A percentile compares a stretch with the other conserved stretches of the same genome.
phyloP scores from a whole-genome alignment of 2,888 invertebrate species.

The Trachelus iudaicus region DNA sequence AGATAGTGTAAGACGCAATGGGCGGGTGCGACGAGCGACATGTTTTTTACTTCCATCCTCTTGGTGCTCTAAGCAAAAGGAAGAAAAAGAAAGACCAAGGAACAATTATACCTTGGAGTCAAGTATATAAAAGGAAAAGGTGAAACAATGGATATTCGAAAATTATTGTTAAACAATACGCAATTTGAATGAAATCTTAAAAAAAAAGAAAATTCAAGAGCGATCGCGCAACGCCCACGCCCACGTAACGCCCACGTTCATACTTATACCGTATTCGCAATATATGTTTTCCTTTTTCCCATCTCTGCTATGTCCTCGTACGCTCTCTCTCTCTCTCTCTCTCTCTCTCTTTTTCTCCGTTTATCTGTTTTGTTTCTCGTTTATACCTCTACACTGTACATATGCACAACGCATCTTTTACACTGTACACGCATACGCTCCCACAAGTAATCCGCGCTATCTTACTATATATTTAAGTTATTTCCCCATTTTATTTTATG shows the following conservation, averaged over 20 bases:
- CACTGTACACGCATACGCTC: slow-evolving; percentile 63
- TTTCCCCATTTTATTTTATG: slow-evolving; percentile 8
- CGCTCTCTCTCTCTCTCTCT: slow-evolving; percentile 40
- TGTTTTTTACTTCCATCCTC: not conserved
- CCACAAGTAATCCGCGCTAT: slow-evolving; percentile 56
- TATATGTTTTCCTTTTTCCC: slow-evolving; percentile 47
- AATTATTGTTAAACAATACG: not conserved
- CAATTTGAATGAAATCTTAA: not conserved
- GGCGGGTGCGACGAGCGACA: not conserved
- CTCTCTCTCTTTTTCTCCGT: slow-evolving; percentile 28
- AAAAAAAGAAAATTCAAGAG: slow-evolving; percentile 8
- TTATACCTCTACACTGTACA: slow-evolving; percentile 62
- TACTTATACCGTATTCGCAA: slow-evolving; percentile 47
- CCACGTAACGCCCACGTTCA: slow-evolving; percentile 32
- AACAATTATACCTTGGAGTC: not conserved
- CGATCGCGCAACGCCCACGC: slow-evolving; percentile 8
- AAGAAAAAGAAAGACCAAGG: not conserved
- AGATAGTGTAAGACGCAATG: slow-evolving; percentile 51
- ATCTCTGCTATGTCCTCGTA: slow-evolving; percentile 29
- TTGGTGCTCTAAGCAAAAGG: slow-evolving; percentile 12
- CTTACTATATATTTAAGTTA: slow-evolving; percentile 43
- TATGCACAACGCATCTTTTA: slow-evolving; percentile 66
- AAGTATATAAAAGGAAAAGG: not conserved
- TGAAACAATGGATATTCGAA: not conserved
- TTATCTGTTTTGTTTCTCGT: slow-evolving; percentile 3